phyloP scores from a whole-genome alignment of 2,888 invertebrate genomes.

The Germaria angustata region DNA sequence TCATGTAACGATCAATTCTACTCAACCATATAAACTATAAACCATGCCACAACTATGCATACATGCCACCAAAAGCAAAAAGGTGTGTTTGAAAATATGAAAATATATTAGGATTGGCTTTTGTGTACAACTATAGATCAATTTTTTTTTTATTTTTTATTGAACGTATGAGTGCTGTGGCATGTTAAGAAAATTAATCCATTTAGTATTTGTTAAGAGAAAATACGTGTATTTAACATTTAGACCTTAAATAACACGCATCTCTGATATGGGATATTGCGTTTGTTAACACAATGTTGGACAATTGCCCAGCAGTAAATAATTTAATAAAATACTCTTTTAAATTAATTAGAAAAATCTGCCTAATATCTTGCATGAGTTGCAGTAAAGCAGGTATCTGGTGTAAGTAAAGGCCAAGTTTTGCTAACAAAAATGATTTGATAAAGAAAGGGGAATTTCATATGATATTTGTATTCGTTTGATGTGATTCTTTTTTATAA shows the following conservation, averaged over 20 bases:
- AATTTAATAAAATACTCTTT: not conserved
- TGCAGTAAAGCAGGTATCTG: not conserved
- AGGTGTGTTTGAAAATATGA: constrained; percentile 63
- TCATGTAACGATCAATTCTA: constrained; percentile 59
- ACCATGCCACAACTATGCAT: constrained; percentile 39
- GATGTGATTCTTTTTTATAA: not conserved
- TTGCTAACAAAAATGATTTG: not conserved
- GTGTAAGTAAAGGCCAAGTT: not conserved
- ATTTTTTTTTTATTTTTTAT: constrained; percentile 23
- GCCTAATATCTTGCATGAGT: not conserved
- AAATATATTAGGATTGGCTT: constrained; percentile 66
- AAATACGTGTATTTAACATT: constrained; percentile 14
- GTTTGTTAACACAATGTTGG: not conserved
- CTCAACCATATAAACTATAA: constrained; percentile 48
- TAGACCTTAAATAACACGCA: not conserved
- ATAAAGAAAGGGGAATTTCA: constrained; percentile 43
- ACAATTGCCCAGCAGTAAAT: not conserved
- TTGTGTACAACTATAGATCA: constrained; percentile 66
- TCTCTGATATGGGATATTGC: not conserved
- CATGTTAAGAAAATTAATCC: constrained; percentile 59
- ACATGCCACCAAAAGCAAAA: constrained; percentile 44
- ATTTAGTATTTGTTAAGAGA: constrained; percentile 27
- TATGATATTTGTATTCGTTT: not conserved
- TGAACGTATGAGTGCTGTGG: constrained; percentile 28
- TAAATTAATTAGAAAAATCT: not conserved